phyloP scores from a whole-genome alignment of 2,113 vertebrate genomes.

The Aptenodytes patagonicus region DNA sequence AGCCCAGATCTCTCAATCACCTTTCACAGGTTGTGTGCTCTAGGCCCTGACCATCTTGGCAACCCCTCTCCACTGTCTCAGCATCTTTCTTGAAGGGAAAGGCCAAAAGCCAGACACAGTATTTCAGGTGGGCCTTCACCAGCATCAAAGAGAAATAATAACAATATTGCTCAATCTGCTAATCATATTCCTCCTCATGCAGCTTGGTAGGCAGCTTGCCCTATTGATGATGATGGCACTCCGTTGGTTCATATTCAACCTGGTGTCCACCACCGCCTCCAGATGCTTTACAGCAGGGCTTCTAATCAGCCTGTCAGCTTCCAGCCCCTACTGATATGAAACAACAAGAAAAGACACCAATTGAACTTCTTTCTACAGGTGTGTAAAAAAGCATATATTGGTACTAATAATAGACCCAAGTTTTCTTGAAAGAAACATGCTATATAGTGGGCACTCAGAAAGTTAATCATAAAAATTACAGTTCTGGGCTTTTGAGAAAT shows the following conservation, averaged over 20 bases:
- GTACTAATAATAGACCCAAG: neutral
- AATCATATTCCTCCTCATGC: neutral
- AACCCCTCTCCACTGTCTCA: neutral
- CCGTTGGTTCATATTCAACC: neutral
- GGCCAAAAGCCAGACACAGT: neutral
- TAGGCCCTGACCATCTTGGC: neutral
- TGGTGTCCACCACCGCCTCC: neutral
- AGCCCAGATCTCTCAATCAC: neutral
- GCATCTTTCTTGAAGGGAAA: neutral
- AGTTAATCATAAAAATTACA: conserved; percentile 2
- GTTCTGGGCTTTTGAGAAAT: neutral
- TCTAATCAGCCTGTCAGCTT: neutral
- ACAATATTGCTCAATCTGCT: neutral
- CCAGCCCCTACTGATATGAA: neutral
- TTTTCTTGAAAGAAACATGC: neutral
- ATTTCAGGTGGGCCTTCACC: neutral
- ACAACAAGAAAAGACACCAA: neutral
- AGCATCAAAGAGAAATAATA: neutral
- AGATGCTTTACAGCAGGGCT: neutral
- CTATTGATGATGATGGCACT: neutral
- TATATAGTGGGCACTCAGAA: neutral
- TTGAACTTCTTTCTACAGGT: neutral
- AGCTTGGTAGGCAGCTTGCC: neutral
- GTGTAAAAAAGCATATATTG: neutral
- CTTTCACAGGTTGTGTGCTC: neutral